Base-by-base conservation (phyloP, 2,113 vertebrate species). In the Hippopotamus amphibius region DNA sequence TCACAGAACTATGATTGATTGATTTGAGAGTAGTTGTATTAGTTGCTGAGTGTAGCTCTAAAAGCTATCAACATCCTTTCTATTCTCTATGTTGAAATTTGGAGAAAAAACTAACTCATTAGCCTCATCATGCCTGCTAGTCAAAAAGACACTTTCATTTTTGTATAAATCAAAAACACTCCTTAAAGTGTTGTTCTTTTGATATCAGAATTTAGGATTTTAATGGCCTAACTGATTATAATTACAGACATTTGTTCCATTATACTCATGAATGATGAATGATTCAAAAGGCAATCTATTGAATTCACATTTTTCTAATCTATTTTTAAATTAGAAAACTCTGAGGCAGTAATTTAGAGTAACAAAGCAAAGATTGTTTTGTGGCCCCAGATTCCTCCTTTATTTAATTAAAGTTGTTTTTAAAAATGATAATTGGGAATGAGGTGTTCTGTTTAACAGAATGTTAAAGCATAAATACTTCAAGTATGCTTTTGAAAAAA, bases 401-500 rank as follows among this genome's bases (percentile, higher is more conserved):
- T 89, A 89, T 76, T 96, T 88, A 97, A 82, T 93, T 95, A 92
- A 93, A 84, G 46, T 79, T 79, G 69, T 82, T 76, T 83, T 63
- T 50, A 63, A 94, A 88, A 79, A 46, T 65, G 43, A 93, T 79
- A 53, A 79, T 76, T 66, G 16, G 13, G 7, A 95, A 69, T 41
- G 84, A 80, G 2, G 19, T 71, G 6, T 37, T 94, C 5, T 87
- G 8, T 83, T 92, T 82, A 94, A 89, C 14, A 89, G 80, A 90
- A 81, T 92, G 53, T 10, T 74, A 74, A 16, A 55, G 6, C 10
- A 26, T 59, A 86, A 65, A 74, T 17, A 93, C 22, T 90, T 84
- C 41, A 43, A 48, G 4, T 43, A 84, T 95, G 7, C 2, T 50
- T 88, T 72, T 87, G 28, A 91, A 95, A 91, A 15, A 65, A 41